phyloP scores from a whole-genome alignment of 2,797 vertebrate species.

The Carduelis carduelis region DNA sequence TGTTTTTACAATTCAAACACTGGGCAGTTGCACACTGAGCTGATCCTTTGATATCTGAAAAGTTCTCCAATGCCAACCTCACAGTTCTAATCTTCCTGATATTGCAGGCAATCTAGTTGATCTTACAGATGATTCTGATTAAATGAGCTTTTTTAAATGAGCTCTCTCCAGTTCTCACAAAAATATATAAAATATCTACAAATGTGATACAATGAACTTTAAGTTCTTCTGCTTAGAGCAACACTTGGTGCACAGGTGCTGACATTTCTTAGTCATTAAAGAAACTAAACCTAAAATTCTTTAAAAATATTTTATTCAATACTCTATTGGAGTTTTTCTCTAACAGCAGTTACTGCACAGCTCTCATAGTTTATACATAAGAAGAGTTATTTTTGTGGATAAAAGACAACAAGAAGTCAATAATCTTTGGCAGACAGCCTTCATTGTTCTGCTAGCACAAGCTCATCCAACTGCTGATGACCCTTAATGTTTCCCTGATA shows the following conservation, averaged over 20 bases:
- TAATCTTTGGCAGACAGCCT: slow-evolving; percentile 24
- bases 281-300: not conserved
- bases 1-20: not conserved
- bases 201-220: not conserved
- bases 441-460: slow-evolving; percentile 19
- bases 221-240: not conserved
- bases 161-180: not conserved
- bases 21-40: not conserved
- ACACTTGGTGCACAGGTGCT: not conserved
- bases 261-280: not conserved
- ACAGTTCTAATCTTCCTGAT: not conserved
- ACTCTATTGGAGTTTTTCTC: not conserved
- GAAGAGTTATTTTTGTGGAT: slow-evolving; percentile 4
- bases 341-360: not conserved
- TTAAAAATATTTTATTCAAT: not conserved
- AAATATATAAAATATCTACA: not conserved
- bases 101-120: not conserved
- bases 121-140: not conserved
- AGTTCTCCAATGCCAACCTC: not conserved
- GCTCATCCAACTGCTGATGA: slow-evolving; percentile 41
- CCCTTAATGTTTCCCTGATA: slow-evolving; percentile 32
- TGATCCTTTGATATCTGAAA: not conserved
- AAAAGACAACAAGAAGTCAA: slow-evolving; percentile 29
- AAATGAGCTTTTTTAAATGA: not conserved
- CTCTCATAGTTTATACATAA: not conserved